phyloP scores from a whole-genome alignment of 1,140 invertebrate genomes.

The Neodiprion fabricii region DNA sequence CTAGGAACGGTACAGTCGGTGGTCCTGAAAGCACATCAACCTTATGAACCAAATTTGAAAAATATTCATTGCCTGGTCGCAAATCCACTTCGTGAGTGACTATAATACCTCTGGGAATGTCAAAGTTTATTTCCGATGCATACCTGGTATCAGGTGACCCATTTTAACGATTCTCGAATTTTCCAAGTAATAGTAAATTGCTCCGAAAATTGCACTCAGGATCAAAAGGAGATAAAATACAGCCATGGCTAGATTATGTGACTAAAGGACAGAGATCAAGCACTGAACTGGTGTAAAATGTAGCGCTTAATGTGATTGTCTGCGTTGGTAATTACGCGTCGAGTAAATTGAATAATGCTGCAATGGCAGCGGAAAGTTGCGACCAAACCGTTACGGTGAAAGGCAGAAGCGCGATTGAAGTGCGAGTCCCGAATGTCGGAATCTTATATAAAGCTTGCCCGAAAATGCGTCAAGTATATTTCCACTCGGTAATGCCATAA shows the following conservation, averaged over 20 bases:
- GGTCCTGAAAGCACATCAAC: slow-evolving; percentile 38
- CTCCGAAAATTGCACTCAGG: slow-evolving; percentile 13
- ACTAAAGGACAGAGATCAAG: background rate
- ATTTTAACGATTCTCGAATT: slow-evolving; percentile 38
- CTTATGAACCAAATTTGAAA: slow-evolving; percentile 17
- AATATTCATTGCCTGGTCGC: background rate
- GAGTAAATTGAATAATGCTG: too few relatives aligned
- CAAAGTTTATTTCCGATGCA: background rate
- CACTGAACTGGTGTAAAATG: too few relatives aligned
- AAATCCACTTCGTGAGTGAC: slow-evolving; percentile 15
- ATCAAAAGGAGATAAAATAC: slow-evolving; percentile 19
- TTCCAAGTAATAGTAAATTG: slow-evolving; percentile 47
- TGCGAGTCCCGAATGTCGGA: background rate
- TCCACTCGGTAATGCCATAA: background rate
- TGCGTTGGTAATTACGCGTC: too few relatives aligned
- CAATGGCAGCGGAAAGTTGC: too few relatives aligned
- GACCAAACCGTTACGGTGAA: too few relatives aligned
- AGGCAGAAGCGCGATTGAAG: background rate
- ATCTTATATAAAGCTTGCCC: background rate
- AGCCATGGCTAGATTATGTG: slow-evolving; percentile 29
- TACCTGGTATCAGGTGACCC: slow-evolving; percentile 53
- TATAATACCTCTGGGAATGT: slow-evolving; percentile 20
- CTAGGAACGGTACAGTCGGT: slow-evolving; percentile 63
- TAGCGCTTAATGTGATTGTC: too few relatives aligned
- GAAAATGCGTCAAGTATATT: background rate